Evolutionary conservation across 2,797 vertebrate genomes (phyloP), one percentile per base, ranked within the genome.

Genomic region (Schizopygopsis pylzovi): DNA sequence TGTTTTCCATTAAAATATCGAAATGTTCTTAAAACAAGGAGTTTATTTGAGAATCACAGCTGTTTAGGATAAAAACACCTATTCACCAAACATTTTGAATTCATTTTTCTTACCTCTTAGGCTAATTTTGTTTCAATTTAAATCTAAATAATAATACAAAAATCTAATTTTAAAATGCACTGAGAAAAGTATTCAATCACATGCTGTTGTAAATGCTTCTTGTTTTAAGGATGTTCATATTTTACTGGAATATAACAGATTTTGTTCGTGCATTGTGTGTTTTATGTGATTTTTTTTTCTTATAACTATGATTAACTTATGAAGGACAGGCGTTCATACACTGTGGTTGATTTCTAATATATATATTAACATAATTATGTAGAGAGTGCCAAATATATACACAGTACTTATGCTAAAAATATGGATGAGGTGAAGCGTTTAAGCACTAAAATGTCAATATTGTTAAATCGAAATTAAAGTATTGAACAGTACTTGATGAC

Each of bases 231-330:
- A 9, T 12, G 5, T 41, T 65, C 5, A 4, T 25, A 59, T 20
- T 49, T 20, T 52, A 12, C 15, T 41, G 8, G 71, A 65, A 33
- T 33, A 33, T 33, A 33, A 33, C 28, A 28, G 28, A 28, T 28
- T 28, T 28, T 28, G 28, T 28, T 28, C 28, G 28, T 33, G 16
- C 47, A 11, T 10, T 79, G 68, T 71, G n/a, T 65, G 2, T 81
- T 54, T 91, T 76, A 88, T 79, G 83, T 61, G 83, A 61, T 65
- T 86, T 86, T 78, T 43, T 85, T 72, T 89, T 89, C 45, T 18
- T 82, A 71, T 43, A 89, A 47, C 81, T 82, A 83, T 78, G 54
- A 83, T 65, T 83, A 83, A 83, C 85, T 16, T 22, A 71, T 43
- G 16, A 88, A 82, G 47, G 28, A 41, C 59, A 67, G 81, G 59